phyloP scores from a whole-genome alignment of 2,888 invertebrate genomes.

The Hirtodrosophila trivittata region DNA sequence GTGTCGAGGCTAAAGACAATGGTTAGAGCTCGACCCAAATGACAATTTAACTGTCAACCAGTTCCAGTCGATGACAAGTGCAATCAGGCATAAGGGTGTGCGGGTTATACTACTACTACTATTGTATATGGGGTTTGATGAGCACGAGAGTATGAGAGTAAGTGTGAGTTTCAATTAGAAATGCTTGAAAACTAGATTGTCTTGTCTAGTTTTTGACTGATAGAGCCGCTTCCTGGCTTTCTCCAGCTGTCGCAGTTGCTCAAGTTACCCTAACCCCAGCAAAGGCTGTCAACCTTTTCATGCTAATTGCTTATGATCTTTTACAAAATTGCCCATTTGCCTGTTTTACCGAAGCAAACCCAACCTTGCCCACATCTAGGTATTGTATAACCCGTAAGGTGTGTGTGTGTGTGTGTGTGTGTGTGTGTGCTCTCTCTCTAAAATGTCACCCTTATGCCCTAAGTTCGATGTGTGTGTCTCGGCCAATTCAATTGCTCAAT shows the following conservation, averaged over 20 bases:
- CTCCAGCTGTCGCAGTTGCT: constrained; percentile 60
- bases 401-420: no score
- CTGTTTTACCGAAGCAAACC: neutral
- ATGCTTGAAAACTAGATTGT: constrained; percentile 34
- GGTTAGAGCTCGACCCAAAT: constrained; percentile 42
- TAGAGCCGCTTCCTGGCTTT: constrained; percentile 32
- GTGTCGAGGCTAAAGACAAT: constrained; percentile 29
- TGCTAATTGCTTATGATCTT: constrained; percentile 73
- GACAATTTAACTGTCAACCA: constrained; percentile 76
- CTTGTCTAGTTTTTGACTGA: constrained; percentile 41
- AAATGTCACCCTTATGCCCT: constrained; percentile 34
- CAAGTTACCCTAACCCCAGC: constrained; percentile 46
- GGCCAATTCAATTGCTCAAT: constrained; percentile 54
- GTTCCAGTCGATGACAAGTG: constrained; percentile 70
- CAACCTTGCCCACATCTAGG: constrained; percentile 61
- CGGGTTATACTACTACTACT: constrained; percentile 4
- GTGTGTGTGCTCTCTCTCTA: no score
- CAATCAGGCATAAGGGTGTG: constrained; percentile 62
- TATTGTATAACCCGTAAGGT: constrained; percentile 56
- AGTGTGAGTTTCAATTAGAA: constrained; percentile 69
- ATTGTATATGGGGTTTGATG: no score
- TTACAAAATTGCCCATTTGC: constrained; percentile 56
- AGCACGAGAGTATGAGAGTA: neutral
- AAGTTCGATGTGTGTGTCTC: constrained; percentile 1
- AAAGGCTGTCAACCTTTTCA: constrained; percentile 35